phyloP scores from a whole-genome alignment of 1,140 invertebrate species.

The Eumeta japonica region DNA sequence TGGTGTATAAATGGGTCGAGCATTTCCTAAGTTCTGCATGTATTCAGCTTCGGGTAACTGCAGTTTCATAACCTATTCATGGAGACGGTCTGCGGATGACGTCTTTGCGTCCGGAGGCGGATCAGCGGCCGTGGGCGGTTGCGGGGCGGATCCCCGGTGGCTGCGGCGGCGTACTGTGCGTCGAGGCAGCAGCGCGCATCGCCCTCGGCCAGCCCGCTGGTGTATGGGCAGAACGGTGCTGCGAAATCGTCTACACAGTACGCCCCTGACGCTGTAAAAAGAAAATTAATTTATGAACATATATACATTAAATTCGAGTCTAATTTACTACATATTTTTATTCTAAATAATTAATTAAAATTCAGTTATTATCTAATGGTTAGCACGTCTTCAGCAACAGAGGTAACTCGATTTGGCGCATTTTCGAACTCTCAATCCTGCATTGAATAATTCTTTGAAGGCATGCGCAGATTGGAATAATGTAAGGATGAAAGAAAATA shows the following conservation, averaged over 20 bases:
- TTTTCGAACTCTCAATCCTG: no score
- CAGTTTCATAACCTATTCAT: no score
- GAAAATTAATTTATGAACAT: no score
- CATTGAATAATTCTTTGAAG: no score
- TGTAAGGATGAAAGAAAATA: no score
- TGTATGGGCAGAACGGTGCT: conserved; percentile 67
- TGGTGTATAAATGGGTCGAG: no score
- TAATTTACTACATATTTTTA: neutral
- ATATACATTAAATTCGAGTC: neutral
- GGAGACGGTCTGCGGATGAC: no score
- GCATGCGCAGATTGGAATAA: no score
- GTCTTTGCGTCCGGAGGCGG: conserved; percentile 25
- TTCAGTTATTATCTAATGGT: neutral
- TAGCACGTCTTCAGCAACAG: neutral
- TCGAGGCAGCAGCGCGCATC: conserved; percentile 67
- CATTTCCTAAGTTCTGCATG: no score
- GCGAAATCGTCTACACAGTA: conserved; percentile 64
- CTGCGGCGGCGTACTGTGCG: conserved; percentile 36
- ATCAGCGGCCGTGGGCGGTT: conserved; percentile 16
- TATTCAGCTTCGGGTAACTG: no score
- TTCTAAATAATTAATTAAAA: no score
- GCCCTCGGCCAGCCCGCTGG: conserved; percentile 53
- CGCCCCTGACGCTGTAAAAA: conserved; percentile 62
- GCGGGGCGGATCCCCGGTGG: conserved; percentile 18
- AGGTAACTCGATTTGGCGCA: neutral